Percentiles rank a stretch among this genome's conserved stretches.
Conservation (phyloP, 2,888 invertebrate genomes). For the Steinernema scapterisci region DNA sequence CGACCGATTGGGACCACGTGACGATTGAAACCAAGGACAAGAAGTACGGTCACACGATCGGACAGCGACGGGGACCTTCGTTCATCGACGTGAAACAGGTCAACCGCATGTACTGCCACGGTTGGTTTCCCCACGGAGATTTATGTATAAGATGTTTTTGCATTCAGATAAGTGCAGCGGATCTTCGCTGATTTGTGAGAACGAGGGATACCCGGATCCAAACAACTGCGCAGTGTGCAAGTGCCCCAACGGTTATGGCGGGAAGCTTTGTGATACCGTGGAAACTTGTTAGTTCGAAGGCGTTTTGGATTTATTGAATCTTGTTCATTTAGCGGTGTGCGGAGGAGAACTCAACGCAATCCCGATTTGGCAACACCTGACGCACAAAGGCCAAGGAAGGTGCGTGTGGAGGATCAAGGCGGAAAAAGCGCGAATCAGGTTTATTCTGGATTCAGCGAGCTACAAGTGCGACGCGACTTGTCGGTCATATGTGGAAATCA, state of each 20-base stretch:
- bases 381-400: conserved; percentile 58
- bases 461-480: conserved; percentile 62
- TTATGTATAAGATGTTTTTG: neutral
- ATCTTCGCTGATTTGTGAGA: conserved; percentile 42
- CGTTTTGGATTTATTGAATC: neutral
- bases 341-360: conserved; percentile 56
- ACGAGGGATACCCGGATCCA: conserved; percentile 62
- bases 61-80: conserved; percentile 55
- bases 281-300: conserved; percentile 30
- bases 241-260: conserved; percentile 50
- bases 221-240: conserved; percentile 60
- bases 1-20: conserved; percentile 58
- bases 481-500: conserved; percentile 61
- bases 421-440: conserved; percentile 50
- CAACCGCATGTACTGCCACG: conserved; percentile 60
- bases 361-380: conserved; percentile 61
- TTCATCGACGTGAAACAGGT: conserved; percentile 65
- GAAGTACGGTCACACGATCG: conserved; percentile 59
- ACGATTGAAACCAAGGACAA: conserved; percentile 57
- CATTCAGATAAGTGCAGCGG: conserved; percentile 51
- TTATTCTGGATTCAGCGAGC: conserved; percentile 54
- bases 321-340: conserved; percentile 39
- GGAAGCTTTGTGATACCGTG: conserved; percentile 37
- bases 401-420: conserved; percentile 62
- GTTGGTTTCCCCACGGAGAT: conserved; percentile 40